Evolutionary conservation across 2,888 invertebrate species (phyloP), one percentile per base, ranked within the genome.

Genomic region (Tillus elongatus): DNA sequence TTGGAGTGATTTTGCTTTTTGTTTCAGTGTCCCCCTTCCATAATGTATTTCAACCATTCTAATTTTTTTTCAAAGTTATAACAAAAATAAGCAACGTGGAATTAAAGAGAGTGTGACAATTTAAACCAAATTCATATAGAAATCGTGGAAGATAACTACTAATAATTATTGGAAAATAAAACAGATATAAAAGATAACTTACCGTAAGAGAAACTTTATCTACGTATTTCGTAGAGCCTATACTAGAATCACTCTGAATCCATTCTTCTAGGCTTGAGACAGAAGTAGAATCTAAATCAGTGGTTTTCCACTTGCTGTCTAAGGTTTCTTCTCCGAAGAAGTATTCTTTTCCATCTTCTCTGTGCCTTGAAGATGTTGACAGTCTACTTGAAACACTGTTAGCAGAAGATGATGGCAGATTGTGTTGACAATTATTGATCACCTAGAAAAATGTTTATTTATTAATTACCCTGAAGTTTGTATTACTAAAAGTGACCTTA

Each of bases 401-500:
- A n/a, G 56, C 47, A 4, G 57, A 58, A 3, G 60, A 58, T 11
- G 59, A 50, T 41, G 62, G 71, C 11, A 65, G 66, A 53, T 74
- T 74, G 35, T 71, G 71, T 64, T 79, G 79, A 55, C 73, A 77
- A 45, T 72, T 72, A 54, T 75, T 76, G 49, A 80, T 75, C 46
- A 79, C 79, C 79, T 79, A 33, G 36, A 46, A 41, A 39, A 27
- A 12, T 28, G 26, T 15, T 10, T 35, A 35, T 6, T 12, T 12
- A 11, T n/a, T n/a, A 19, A 19, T 19, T 19, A 19, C 24, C n/a
- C n/a, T n/a, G 24, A 19, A 8, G n/a, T n/a, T 6, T n/a, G n/a
- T n/a, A n/a, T n/a, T n/a, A n/a, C n/a, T n/a, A n/a, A n/a, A n/a
- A 8, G 6, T 8, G n/a, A 19, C 6, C 6, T 19, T 19, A 19